These are phyloP conservation scores for Mohoua ochrocephala DNA, from an alignment of 2,113 vertebrate genomes.

Conservation along the genomic window DNA sequence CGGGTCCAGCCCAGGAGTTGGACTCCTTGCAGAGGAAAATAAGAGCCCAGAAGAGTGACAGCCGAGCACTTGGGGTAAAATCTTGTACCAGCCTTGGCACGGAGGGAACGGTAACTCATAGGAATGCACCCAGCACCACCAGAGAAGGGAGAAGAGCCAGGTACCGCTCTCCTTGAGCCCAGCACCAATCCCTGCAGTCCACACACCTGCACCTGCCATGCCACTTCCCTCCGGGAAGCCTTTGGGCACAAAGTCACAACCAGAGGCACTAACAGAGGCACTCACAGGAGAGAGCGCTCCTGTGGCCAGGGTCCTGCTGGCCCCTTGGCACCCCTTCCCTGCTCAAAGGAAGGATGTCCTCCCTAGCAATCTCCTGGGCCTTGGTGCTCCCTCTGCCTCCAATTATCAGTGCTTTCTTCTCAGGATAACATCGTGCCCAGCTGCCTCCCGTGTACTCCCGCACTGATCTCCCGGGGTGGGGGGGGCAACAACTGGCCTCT, in stretches of 20 bases:
- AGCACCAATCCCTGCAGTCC: neutral
- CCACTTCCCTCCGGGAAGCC: neutral
- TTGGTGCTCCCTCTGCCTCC: neutral
- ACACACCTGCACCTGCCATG: accelerated
- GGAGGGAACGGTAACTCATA: neutral
- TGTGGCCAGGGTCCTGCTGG: accelerated
- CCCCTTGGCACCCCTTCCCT: neutral
- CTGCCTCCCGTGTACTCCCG: neutral
- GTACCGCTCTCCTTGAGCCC: accelerated
- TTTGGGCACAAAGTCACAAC: neutral
- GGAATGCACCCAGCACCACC: neutral
- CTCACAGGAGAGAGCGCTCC: accelerated
- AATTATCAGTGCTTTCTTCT: neutral
- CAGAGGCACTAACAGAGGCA: accelerated
- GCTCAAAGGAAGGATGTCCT: neutral
- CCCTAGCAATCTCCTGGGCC: neutral
- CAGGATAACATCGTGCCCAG: accelerated
- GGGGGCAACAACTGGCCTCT: neutral
- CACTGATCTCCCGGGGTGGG: neutral
- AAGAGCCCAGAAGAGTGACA: neutral
- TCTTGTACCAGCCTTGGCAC: neutral
- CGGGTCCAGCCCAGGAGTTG: accelerated
- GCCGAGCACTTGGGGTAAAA: neutral
- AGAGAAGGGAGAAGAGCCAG: neutral
- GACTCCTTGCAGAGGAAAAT: neutral